Base-by-base conservation (phyloP, 1,140 invertebrate genomes). In the Danaus melanippus region DNA sequence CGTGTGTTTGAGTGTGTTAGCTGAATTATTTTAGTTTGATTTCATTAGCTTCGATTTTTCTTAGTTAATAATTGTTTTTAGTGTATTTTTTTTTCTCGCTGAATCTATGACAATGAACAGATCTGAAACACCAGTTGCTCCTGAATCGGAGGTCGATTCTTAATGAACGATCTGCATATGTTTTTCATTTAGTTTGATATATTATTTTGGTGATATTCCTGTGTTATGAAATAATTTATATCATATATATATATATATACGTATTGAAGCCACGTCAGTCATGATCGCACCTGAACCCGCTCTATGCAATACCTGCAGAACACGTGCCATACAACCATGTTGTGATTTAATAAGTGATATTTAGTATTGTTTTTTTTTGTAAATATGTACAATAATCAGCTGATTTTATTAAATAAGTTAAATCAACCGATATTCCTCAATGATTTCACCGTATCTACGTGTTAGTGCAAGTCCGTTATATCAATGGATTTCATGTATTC, bases 321-420 rank as follows among this genome's bases (percentile, higher is more conserved):
- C 75, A 69, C 76, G 84, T 86, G 84, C 84, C 84, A 86, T 86
- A 86, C 74, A 76, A 79, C 79, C 74, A 84, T 77, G 80, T 85
- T 86, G 82, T 86, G 80, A 86, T 85, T 75, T 83, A 74, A 77
- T 84, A 82, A 85, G 80, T 86, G 80, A 85, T 86, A 86, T 86
- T 86, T 84, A 85, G 72, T 84, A 74, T 82, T 77, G 77, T 85
- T 32, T 32, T 15, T 15, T 32, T 32, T 86, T 86, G 84, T 86
- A 86, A 86, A 86, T 86, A 86, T 86, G 79, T 86, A 86, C 79
- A 77, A 84, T 84, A 86, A 66, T 70, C 67, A 76, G 62, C 65
- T 69, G 70, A 72, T 71, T 54, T 65, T 58, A 62, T 61, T 45
- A 63, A 63, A 65, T 81, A 76, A 74, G 74, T 67, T 67, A 72